Percentiles rank a stretch among this genome's conserved stretches.
Conservation (phyloP, 2,797 vertebrate species). For the Ctenopoma kingsleyae region DNA sequence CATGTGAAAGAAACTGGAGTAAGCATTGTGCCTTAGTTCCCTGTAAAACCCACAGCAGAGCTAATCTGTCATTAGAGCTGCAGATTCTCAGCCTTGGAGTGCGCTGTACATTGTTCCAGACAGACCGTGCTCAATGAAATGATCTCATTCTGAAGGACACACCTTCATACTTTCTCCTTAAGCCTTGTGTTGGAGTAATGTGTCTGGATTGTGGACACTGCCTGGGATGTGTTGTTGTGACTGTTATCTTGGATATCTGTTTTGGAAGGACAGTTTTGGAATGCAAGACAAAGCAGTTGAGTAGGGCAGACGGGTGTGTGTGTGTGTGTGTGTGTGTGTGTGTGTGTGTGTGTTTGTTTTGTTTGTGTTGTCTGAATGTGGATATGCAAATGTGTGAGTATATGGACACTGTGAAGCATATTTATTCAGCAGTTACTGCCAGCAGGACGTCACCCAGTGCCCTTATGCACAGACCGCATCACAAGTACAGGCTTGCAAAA, state of each 20-base stretch:
- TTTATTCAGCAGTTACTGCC: slow-evolving; percentile 57
- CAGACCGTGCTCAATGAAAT: slow-evolving; percentile 62
- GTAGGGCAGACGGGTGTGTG: neutral
- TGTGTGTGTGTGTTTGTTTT: neutral
- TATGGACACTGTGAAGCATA: slow-evolving; percentile 43
- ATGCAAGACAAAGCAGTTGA: slow-evolving; percentile 47
- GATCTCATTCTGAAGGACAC: slow-evolving; percentile 75
- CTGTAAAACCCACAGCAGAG: slow-evolving; percentile 32
- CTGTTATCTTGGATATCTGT: slow-evolving; percentile 50
- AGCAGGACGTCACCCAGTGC: slow-evolving; percentile 50
- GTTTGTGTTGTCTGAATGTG: slow-evolving; percentile 27
- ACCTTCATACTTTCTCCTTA: slow-evolving; percentile 70
- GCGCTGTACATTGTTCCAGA: slow-evolving; percentile 65
- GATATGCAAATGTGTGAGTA: slow-evolving; percentile 47
- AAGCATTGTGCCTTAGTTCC: slow-evolving; percentile 42
- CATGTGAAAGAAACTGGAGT: slow-evolving; percentile 47
- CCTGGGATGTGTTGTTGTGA: slow-evolving; percentile 46
- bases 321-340: neutral
- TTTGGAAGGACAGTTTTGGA: slow-evolving; percentile 52
- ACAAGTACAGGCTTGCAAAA: slow-evolving; percentile 69
- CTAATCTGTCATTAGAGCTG: slow-evolving; percentile 56
- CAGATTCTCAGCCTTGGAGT: slow-evolving; percentile 68
- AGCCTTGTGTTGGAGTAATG: slow-evolving; percentile 50
- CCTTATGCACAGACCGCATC: slow-evolving; percentile 54
- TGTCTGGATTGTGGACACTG: slow-evolving; percentile 54